Evolutionary conservation across 2,113 vertebrate species (phyloP), one percentile per base, ranked within the genome.

Genomic region (Oncorhynchus nerka): DNA sequence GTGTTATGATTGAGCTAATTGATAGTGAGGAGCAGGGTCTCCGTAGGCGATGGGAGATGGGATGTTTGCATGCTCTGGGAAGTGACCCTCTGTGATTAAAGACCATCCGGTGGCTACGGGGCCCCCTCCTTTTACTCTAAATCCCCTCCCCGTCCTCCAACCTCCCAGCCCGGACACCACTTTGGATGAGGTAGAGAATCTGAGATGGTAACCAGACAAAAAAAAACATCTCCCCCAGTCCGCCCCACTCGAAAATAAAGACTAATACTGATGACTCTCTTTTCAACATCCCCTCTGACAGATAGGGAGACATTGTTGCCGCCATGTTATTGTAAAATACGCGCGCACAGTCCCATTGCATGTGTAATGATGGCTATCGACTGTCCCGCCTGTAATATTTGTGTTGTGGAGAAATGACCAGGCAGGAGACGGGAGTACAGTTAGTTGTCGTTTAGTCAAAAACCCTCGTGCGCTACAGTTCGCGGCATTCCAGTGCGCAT

Each of bases 231-330:
- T 57, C 48, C 62, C 13, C 64, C 69, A n/a, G 4, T 61, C 11
- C 32, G 32, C 4, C n/a, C 55, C 28, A 19, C 20, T 12, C 13
- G 78, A 85, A 81, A 95, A 96, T 94, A 95, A 93, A 95, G 95
- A 94, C 92, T 95, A 95, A 96, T 97, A 96, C 97, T 94, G 93
- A 93, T 94, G 93, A 92, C 92, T 80, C 76, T 68, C 81, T 96
- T 95, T 95, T 96, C 96, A 97, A 96, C 95, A 96, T 91, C 93
- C 91, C 83, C 90, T 85, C 74, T 95, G 96, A 95, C 94, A 94
- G 93, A 96, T 95, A 93, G 93, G 93, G 83, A 90, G 94, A 92
- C 90, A 83, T 88, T 90, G 79, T 81, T 85, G 83, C 82, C 22
- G 82, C 75, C 39, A 71, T 92, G 91, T 91, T 91, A 91, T 91